Conservation (phyloP, 2,888 invertebrate genomes). For the Fragum whitleyi region DNA sequence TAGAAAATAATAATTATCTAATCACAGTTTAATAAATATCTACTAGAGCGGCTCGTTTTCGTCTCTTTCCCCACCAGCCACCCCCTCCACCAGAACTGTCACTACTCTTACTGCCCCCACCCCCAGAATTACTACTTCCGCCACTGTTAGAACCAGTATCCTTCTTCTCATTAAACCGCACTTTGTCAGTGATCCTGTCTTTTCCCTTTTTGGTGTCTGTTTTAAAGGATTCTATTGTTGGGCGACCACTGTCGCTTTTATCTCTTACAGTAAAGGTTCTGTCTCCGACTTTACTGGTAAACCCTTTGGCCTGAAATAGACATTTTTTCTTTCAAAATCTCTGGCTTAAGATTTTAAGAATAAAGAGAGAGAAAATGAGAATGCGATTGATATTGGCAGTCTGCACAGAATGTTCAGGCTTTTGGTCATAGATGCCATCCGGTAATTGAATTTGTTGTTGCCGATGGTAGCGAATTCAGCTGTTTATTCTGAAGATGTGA, state of each 20-base stretch:
- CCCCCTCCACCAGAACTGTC: not conserved
- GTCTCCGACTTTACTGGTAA: conserved; percentile 16
- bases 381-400: no score
- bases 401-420: no score
- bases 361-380: no score
- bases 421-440: no score
- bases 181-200: conserved; percentile 11
- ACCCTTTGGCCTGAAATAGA: not conserved
- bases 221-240: conserved; percentile 8
- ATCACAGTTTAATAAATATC: not conserved
- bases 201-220: conserved; percentile 11
- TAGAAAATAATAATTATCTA: no score
- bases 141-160: conserved; percentile 5
- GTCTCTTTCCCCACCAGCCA: not conserved
- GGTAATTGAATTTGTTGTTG: no score
- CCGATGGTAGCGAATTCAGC: no score
- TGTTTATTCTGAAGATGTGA: no score
- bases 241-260: not conserved
- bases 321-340: no score
- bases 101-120: not conserved
- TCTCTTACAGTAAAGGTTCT: conserved; percentile 14
- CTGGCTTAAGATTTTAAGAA: no score
- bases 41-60: not conserved
- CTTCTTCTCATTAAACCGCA: not conserved
- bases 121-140: not conserved